Percentiles rank a stretch among this genome's conserved stretches.
Evolutionary conservation across 2,888 invertebrate species (phyloP).

Genomic region (Nematopogon swammerdamellus): DNA sequence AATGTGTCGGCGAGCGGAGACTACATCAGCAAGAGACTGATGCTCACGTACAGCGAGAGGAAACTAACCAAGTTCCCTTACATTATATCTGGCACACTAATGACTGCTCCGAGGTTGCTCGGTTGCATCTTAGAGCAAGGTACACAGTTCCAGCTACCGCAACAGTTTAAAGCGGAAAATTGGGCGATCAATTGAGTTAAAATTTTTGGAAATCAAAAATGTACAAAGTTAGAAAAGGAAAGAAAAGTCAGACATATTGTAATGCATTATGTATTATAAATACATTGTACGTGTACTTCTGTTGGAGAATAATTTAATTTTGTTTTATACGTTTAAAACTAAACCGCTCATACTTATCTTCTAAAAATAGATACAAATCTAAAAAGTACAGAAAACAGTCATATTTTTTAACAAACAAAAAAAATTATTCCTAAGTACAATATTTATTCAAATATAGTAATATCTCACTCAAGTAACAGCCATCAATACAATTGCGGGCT

Average conservation of each 20-base stretch:
- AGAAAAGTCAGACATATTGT: background rate
- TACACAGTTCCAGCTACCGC: conserved; percentile 28
- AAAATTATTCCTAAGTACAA: too few species aligned
- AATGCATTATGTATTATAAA: too few species aligned
- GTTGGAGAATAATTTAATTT: too few species aligned
- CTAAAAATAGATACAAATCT: conserved; percentile 1
- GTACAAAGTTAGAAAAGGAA: too few species aligned
- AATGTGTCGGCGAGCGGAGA: conserved; percentile 67
- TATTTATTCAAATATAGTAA: too few species aligned
- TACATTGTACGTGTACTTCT: too few species aligned
- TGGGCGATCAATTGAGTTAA: conserved; percentile 19
- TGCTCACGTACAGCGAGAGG: conserved; percentile 63
- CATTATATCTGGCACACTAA: conserved; percentile 67
- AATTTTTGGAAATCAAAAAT: too few species aligned
- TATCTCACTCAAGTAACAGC: too few species aligned
- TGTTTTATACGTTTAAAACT: too few species aligned
- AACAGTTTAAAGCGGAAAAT: conserved; percentile 25
- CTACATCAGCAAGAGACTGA: conserved; percentile 74
- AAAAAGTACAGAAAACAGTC: too few species aligned
- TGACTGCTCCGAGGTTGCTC: conserved; percentile 72
- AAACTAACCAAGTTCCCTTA: conserved; percentile 61
- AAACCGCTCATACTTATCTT: background rate
- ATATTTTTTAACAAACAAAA: too few species aligned
- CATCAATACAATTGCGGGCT: too few species aligned
- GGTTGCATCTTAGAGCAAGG: conserved; percentile 70